These are phyloP conservation scores for Podarcis lilfordi DNA, from an alignment of 2,797 vertebrate genomes.

Conservation along the genomic window DNA sequence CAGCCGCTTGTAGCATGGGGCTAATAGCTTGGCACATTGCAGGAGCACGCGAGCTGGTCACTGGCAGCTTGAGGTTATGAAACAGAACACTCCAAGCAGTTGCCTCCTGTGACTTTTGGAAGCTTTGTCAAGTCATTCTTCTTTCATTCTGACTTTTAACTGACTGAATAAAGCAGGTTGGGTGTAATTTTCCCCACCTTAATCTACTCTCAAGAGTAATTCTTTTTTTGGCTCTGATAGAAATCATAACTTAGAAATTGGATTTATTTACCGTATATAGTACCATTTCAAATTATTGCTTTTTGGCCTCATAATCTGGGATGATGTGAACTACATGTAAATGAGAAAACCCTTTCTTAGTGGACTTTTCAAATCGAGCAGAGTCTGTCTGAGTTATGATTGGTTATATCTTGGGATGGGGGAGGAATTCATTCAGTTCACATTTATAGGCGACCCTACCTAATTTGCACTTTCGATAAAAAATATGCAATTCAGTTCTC, in stretches of 20 bases:
- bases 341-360: not conserved
- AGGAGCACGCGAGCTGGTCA: not conserved
- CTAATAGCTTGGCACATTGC: conserved; percentile 13
- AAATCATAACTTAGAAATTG: not conserved
- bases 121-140: not conserved
- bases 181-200: no score
- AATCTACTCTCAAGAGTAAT: not conserved
- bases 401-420: not conserved
- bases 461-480: no score
- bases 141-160: not conserved
- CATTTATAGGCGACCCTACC: no score
- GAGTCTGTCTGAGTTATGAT: not conserved
- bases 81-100: not conserved
- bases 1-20: not conserved
- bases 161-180: not conserved
- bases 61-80: not conserved
- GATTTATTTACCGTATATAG: not conserved
- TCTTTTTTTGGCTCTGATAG: not conserved
- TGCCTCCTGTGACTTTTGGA: not conserved
- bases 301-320: not conserved
- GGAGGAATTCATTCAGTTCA: no score
- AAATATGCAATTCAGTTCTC: no score
- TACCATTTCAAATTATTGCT: not conserved
- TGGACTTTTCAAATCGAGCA: not conserved
- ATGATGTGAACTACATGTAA: not conserved